A percentile compares a stretch with the other conserved stretches of the same genome.
phyloP scores from a whole-genome alignment of 2,797 vertebrate genomes.

The Siniperca undulata region DNA sequence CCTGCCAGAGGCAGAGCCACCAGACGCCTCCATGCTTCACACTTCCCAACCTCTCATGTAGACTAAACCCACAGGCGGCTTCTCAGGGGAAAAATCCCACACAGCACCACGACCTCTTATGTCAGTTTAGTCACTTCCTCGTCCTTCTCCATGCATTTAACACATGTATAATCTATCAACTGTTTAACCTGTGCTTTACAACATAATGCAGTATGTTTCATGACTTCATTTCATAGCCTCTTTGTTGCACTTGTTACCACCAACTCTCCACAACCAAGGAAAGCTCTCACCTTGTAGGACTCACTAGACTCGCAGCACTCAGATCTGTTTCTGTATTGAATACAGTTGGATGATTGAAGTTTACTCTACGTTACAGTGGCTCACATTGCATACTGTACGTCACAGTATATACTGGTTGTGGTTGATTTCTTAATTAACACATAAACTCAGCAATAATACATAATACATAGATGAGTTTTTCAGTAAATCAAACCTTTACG shows the following conservation, averaged over 20 bases:
- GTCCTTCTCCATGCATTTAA: neutral
- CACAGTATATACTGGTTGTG: neutral
- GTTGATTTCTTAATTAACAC: neutral
- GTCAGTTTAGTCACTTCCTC: neutral
- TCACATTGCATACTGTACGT: neutral
- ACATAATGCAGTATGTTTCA: neutral
- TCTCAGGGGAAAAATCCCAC: neutral
- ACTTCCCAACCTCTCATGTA: conserved; percentile 15
- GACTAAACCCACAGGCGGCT: neutral
- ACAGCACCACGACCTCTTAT: neutral
- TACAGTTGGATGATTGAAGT: neutral
- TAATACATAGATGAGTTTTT: neutral
- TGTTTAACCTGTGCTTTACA: neutral
- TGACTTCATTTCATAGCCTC: neutral
- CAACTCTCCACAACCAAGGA: neutral
- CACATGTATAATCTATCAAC: neutral
- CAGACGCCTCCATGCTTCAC: conserved; percentile 1
- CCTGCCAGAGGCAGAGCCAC: conserved; percentile 27
- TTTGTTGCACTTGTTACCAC: neutral
- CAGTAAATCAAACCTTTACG: neutral
- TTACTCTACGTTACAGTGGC: neutral
- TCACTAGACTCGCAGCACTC: neutral
- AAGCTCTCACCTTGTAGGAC: neutral
- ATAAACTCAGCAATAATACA: neutral
- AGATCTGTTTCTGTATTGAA: neutral